These are phyloP conservation scores for Psittacula cyanocephala DNA, from an alignment of 2,113 vertebrate species.

Conservation along the genomic window DNA sequence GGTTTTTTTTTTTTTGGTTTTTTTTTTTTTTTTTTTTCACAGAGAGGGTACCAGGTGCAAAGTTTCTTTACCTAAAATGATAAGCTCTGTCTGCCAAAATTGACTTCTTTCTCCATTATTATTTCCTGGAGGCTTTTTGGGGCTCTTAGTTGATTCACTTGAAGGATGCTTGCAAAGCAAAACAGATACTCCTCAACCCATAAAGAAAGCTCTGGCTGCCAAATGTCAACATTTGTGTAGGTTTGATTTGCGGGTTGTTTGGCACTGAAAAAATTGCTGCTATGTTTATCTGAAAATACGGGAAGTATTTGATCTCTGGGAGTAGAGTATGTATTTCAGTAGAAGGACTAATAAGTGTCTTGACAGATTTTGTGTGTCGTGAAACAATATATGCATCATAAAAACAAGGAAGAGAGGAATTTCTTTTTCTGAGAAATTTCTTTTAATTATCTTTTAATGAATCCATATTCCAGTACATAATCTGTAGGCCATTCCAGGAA, in stretches of 20 bases:
- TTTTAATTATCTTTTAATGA: conserved; percentile 3
- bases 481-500: neutral
- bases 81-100: neutral
- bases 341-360: neutral
- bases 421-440: conserved; percentile 1
- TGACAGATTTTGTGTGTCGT: neutral
- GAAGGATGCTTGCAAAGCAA: neutral
- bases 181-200: neutral
- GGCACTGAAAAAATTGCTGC: neutral
- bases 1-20: too few species aligned
- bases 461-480: neutral
- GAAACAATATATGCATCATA: neutral
- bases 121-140: neutral
- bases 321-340: neutral
- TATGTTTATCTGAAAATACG: neutral
- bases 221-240: neutral
- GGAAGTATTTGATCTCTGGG: neutral
- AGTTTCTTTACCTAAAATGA: neutral
- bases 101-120: neutral
- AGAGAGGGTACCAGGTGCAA: neutral
- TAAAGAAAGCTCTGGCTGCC: neutral
- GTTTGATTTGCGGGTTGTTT: neutral
- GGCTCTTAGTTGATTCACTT: neutral
- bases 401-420: neutral
- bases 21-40: too few species aligned